Evolutionary conservation across 2,797 vertebrate species (phyloP).

Genomic region (Cryptoblepharus egeriae): DNA sequence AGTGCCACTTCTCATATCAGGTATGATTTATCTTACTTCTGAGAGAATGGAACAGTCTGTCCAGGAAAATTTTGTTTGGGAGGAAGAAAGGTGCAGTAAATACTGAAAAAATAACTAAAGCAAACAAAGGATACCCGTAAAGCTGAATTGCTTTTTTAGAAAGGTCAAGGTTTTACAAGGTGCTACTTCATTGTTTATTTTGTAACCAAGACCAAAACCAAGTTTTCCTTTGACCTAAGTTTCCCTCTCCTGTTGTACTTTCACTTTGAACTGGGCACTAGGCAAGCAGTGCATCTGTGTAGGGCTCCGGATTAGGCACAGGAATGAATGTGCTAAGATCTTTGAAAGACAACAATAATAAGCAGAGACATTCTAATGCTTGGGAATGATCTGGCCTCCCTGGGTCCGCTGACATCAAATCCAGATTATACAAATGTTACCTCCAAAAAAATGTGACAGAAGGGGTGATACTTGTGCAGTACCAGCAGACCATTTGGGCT

Average conservation of each 20-base stretch:
- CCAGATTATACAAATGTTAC: not conserved
- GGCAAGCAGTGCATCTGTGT: not conserved
- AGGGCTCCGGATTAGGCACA: not conserved
- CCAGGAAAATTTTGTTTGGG: not conserved
- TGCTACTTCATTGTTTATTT: not conserved
- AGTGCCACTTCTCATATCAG: constrained; percentile 11
- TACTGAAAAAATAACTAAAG: constrained; percentile 5
- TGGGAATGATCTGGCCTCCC: not conserved
- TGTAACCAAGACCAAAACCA: not conserved
- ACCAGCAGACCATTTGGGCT: too few species aligned
- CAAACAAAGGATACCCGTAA: not conserved
- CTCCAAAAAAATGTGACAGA: too few species aligned
- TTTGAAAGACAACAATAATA: not conserved
- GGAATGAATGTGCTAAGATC: not conserved
- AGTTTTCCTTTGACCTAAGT: not conserved
- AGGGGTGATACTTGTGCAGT: too few species aligned
- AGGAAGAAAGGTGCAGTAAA: constrained; percentile 12
- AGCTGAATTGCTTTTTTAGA: not conserved
- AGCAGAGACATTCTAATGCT: not conserved
- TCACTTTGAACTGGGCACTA: not conserved
- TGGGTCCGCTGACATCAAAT: not conserved
- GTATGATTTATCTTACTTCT: not conserved
- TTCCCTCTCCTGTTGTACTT: not conserved
- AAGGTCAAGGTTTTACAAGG: not conserved
- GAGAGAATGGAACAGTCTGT: not conserved